Evolutionary conservation across 2,797 vertebrate species (phyloP).

Genomic region (Octomys mimax): DNA sequence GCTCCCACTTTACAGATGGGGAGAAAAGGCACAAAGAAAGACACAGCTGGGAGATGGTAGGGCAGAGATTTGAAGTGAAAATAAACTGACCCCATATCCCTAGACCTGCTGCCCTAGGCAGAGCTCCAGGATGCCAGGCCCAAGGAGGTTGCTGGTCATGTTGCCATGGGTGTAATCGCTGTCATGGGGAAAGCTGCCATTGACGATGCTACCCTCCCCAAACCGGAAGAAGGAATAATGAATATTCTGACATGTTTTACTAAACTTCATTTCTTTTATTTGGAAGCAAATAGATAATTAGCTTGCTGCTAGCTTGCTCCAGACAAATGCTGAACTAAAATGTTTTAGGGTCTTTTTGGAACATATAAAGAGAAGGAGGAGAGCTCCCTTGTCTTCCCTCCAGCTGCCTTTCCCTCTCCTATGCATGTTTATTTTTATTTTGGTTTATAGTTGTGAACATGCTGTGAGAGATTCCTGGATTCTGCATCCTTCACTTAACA

Average conservation of each 20-base stretch:
- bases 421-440: conserved; percentile 45
- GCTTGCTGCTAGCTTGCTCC: neutral
- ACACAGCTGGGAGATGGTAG: neutral
- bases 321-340: neutral
- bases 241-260: neutral
- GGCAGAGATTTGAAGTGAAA: neutral
- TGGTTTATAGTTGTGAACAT: neutral
- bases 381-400: too few relatives aligned
- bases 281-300: conserved; percentile 22
- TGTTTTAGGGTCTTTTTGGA: neutral
- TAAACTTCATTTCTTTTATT: conserved; percentile 23
- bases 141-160: neutral
- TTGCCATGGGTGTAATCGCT: neutral
- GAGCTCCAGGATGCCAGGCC: neutral
- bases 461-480: conserved; percentile 21
- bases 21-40: neutral
- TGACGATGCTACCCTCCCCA: neutral
- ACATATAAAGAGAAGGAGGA: neutral
- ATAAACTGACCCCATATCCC: neutral
- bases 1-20: conserved; percentile 28
- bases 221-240: conserved; percentile 18
- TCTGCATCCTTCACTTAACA: neutral
- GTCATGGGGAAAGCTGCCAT: neutral
- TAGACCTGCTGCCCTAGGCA: neutral
- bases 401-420: neutral